phyloP scores from a whole-genome alignment of 1,140 invertebrate genomes.

The Thaumetopoea pityocampa region DNA sequence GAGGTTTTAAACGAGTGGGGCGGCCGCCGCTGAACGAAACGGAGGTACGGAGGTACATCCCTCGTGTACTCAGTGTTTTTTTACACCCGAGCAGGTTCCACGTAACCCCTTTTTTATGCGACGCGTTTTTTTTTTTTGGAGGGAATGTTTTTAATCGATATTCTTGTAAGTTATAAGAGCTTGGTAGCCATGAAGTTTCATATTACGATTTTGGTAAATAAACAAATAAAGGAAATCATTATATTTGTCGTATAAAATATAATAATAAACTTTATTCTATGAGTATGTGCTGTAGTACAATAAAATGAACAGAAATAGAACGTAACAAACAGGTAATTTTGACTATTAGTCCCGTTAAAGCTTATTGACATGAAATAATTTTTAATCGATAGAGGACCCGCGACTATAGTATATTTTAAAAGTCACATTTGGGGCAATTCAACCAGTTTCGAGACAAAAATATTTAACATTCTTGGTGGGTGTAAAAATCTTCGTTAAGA shows the following conservation, averaged over 20 bases:
- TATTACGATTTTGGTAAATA: slow-evolving; percentile 15
- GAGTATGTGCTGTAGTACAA: background rate
- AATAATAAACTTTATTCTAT: slow-evolving; percentile 12
- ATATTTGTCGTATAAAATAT: slow-evolving; percentile 11
- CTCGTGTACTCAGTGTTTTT: slow-evolving; percentile 59
- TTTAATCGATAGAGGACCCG: no score
- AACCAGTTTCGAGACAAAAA: no score
- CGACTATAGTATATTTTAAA: no score
- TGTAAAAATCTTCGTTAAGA: no score
- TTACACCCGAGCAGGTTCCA: slow-evolving; percentile 57
- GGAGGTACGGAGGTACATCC: slow-evolving; percentile 57
- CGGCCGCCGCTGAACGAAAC: slow-evolving; percentile 50
- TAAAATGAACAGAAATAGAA: no score
- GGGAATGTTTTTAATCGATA: slow-evolving; percentile 58
- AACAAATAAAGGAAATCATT: slow-evolving; percentile 12
- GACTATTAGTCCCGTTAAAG: no score
- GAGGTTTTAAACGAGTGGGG: slow-evolving; percentile 54
- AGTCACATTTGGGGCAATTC: no score
- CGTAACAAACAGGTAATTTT: no score
- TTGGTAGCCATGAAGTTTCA: slow-evolving; percentile 18
- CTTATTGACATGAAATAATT: no score
- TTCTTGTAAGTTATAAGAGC: slow-evolving; percentile 45
- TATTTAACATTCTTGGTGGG: no score
- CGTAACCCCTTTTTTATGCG: slow-evolving; percentile 63
- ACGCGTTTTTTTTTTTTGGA: slow-evolving; percentile 53